These are phyloP conservation scores for Phorcus lineatus DNA, from an alignment of 2,888 invertebrate genomes.

Conservation along the genomic window DNA sequence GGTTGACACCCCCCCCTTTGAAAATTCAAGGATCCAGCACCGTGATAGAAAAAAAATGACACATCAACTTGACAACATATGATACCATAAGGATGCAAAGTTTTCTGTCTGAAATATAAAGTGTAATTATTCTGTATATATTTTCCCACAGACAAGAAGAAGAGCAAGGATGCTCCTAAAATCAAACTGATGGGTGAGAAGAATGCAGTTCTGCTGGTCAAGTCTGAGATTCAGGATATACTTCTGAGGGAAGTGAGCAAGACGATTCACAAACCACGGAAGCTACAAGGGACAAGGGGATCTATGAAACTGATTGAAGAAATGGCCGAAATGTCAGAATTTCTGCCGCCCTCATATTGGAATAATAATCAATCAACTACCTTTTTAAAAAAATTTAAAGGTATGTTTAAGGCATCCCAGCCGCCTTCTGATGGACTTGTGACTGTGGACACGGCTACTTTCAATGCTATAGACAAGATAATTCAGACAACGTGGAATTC, in stretches of 20 bases:
- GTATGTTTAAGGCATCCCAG: not conserved
- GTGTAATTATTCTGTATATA: too few species aligned
- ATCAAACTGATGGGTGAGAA: slow-evolving; percentile 32
- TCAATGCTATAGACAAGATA: slow-evolving; percentile 42
- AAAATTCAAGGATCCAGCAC: too few species aligned
- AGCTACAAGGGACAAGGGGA: slow-evolving; percentile 26
- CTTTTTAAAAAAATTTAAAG: not conserved
- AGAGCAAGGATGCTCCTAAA: not conserved
- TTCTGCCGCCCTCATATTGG: slow-evolving; percentile 43
- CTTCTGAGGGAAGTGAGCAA: slow-evolving; percentile 19
- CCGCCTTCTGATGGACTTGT: slow-evolving; percentile 10
- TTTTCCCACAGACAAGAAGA: not conserved
- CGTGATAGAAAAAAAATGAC: too few species aligned
- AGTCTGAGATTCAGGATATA: not conserved
- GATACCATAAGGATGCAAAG: too few species aligned
- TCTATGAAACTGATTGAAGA: slow-evolving; percentile 37
- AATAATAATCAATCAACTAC: slow-evolving; percentile 21
- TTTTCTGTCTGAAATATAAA: too few species aligned
- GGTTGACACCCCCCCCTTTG: too few species aligned
- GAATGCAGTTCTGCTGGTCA: slow-evolving; percentile 18
- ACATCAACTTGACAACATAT: too few species aligned
- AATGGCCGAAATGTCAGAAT: slow-evolving; percentile 38
- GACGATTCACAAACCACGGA: not conserved
- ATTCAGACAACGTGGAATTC: slow-evolving; percentile 46
- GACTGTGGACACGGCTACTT: slow-evolving; percentile 36